phyloP scores from a whole-genome alignment of 1,140 invertebrate species.

The Brachionus sp. region DNA sequence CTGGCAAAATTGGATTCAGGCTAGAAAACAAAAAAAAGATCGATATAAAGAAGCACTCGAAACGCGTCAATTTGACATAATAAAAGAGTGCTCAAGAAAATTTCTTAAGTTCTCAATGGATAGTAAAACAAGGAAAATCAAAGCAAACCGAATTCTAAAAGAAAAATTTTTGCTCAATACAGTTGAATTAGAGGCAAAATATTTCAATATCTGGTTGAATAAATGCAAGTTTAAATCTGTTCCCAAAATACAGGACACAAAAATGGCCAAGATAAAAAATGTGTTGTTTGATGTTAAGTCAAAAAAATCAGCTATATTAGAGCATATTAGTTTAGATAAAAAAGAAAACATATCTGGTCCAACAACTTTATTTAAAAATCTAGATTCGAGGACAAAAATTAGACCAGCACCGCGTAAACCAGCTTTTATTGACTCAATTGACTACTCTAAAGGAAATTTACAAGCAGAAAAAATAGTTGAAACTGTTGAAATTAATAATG shows the following conservation, averaged over 20 bases:
- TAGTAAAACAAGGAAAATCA: not conserved
- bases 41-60: constrained; percentile 7
- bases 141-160: not conserved
- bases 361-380: not conserved
- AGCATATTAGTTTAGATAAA: not conserved
- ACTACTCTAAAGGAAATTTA: not conserved
- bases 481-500: constrained; percentile 2
- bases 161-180: constrained; percentile 31
- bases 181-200: constrained; percentile 18
- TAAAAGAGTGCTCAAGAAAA: constrained; percentile 28
- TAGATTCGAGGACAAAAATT: not conserved
- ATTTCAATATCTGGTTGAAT: constrained; percentile 40
- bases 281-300: not conserved
- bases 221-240: constrained; percentile 34
- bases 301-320: constrained; percentile 11
- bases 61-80: constrained; percentile 17
- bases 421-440: constrained; percentile 33
- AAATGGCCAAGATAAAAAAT: not conserved
- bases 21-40: not conserved
- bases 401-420: constrained; percentile 38
- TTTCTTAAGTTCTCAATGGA: constrained; percentile 38
- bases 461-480: constrained; percentile 7
- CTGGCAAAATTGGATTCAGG: not conserved
- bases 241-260: not conserved
- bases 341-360: not conserved